phyloP scores from a whole-genome alignment of 2,113 vertebrate genomes.

The Rafetus swinhoei region DNA sequence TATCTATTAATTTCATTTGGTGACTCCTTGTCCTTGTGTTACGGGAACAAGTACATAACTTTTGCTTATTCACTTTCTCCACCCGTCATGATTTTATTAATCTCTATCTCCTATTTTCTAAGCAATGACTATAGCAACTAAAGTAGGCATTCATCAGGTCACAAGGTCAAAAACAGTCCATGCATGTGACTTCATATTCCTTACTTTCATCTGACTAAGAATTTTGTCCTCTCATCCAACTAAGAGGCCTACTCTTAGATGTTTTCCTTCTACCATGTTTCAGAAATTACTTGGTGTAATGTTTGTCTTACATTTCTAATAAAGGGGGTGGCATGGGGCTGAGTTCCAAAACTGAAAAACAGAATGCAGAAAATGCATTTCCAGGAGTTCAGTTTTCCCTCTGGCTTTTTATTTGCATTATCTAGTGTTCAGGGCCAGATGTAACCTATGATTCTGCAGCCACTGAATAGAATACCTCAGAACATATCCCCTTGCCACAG shows the following conservation, averaged over 20 bases:
- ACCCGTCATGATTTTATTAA: no score
- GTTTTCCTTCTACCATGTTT: slow-evolving; percentile 41
- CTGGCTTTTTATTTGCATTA: background rate
- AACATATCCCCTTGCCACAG: background rate
- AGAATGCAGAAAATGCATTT: slow-evolving; percentile 1
- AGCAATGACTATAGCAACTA: slow-evolving; percentile 63
- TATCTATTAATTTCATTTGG: no score
- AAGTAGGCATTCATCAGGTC: slow-evolving; percentile 55
- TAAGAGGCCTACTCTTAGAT: slow-evolving; percentile 56
- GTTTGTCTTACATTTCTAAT: slow-evolving; percentile 23
- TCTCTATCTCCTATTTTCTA: no score
- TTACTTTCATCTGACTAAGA: slow-evolving; percentile 60
- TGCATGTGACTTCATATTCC: slow-evolving; percentile 72
- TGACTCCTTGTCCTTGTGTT: no score
- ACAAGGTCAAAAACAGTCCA: slow-evolving; percentile 51
- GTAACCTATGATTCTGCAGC: background rate
- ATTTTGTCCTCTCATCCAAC: slow-evolving; percentile 48
- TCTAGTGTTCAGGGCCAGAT: background rate
- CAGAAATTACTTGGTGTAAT: slow-evolving; percentile 9
- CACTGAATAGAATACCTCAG: background rate
- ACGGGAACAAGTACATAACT: no score
- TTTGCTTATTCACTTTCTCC: no score
- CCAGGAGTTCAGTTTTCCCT: background rate
- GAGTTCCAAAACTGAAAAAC: background rate
- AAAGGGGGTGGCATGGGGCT: background rate